These are phyloP conservation scores for Malurus splendens DNA, from an alignment of 2,797 vertebrate genomes.

Conservation along the genomic window DNA sequence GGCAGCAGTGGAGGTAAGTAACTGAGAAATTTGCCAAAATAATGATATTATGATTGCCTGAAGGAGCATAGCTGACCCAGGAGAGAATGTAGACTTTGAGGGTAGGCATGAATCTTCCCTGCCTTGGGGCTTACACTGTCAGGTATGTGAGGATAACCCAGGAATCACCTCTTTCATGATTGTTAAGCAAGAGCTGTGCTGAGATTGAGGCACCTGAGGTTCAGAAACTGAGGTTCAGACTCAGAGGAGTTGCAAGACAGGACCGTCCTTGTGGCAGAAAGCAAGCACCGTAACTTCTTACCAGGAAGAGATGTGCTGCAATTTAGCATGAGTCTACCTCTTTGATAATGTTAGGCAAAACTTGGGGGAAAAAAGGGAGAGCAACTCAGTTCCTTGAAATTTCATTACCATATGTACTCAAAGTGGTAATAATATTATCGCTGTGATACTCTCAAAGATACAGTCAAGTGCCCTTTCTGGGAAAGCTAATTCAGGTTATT, in stretches of 20 bases:
- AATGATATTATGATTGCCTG: neutral
- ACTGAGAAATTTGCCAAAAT: neutral
- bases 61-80: neutral
- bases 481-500: neutral
- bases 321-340: neutral
- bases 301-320: neutral
- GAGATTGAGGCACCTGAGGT: neutral
- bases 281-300: neutral
- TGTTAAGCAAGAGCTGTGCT: neutral
- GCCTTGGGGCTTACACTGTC: neutral
- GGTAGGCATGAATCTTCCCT: neutral
- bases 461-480: neutral
- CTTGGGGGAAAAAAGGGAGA: neutral
- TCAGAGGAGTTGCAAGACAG: neutral
- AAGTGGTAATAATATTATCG: neutral
- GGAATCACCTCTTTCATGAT: neutral
- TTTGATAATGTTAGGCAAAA: neutral
- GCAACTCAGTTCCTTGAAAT: neutral
- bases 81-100: neutral
- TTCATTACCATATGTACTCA: neutral
- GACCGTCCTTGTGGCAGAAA: neutral
- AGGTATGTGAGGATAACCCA: neutral
- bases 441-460: neutral
- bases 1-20: neutral
- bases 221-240: neutral